Evolutionary conservation across 2,797 vertebrate genomes (phyloP), one percentile per base, ranked within the genome.

Genomic region (Chaunax sp.): DNA sequence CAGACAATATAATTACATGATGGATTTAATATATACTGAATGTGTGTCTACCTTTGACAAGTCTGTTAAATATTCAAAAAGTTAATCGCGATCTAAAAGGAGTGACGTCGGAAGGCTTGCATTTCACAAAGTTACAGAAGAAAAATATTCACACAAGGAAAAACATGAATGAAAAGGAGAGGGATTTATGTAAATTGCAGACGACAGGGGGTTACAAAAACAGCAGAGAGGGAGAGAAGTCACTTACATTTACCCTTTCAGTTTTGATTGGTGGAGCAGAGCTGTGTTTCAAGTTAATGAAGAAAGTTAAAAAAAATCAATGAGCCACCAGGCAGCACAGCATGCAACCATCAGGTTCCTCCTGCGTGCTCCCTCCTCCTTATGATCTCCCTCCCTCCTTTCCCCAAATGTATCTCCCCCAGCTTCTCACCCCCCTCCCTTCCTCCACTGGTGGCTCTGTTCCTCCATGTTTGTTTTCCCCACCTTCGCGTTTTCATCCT

Each of bases 281-380:
- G 54, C 55, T 38, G 68, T 28, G 58, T 60, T 60, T 67, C 19
- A 64, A 63, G 46, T 69, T 51, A 72, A 82, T 58, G 69, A 78
- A 69, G 51, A 60, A 71, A 78, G 65, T 64, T 63, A 52, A 60
- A 55, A 69, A 78, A 5, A n/a, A n/a, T n/a, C 52, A 72, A 66
- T 38, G 33, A 72, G 56, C 26, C 30, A 28, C 33, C 57, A 65
- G 59, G 55, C 18, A 37, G 30, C 9, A n/a, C 38, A 23, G 47
- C 66, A 55, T n/a, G 45, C 60, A 55, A 25, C 60, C 76, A 65
- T 30, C n/a, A n/a, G n/a, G n/a, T n/a, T n/a, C n/a, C 30, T 56
- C 49, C 4, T 30, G 73, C 52, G 23, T 40, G 16, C n/a, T 26
- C 3, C 20, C 16, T 0, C 20, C 40, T 38, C 20, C 37, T 16